phyloP scores from a whole-genome alignment of 2,888 invertebrate genomes.

The Leucozona laternaria region DNA sequence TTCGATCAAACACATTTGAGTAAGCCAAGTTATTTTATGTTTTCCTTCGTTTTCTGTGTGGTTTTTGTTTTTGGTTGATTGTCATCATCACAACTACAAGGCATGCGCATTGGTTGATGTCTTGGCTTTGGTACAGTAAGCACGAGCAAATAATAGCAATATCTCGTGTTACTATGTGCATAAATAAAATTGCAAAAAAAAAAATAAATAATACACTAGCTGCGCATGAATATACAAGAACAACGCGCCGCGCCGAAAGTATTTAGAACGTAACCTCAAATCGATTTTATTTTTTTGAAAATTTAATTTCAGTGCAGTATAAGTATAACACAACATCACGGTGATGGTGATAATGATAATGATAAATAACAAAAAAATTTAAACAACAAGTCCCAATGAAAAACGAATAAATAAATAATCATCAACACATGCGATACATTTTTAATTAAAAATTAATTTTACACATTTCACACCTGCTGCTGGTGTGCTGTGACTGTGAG shows the following conservation, averaged over 20 bases:
- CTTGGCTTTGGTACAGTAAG: constrained; percentile 29
- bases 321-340: background rate
- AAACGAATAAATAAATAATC: constrained; percentile 30
- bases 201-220: constrained; percentile 8
- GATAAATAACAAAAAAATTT: constrained; percentile 57
- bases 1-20: constrained; percentile 23
- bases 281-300: constrained; percentile 63
- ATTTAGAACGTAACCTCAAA: constrained; percentile 74
- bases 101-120: constrained; percentile 53
- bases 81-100: constrained; percentile 51
- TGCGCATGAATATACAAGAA: constrained; percentile 41
- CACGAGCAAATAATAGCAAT: constrained; percentile 25
- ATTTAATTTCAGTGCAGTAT: constrained; percentile 42
- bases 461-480: constrained; percentile 62
- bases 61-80: constrained; percentile 24
- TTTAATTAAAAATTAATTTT: constrained; percentile 58
- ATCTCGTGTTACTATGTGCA: constrained; percentile 69
- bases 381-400: constrained; percentile 40
- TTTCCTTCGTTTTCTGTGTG: background rate
- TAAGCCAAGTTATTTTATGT: constrained; percentile 40
- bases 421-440: constrained; percentile 35
- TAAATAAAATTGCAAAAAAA: constrained; percentile 58
- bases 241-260: constrained; percentile 45
- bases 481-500: background rate
- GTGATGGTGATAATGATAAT: too few species aligned